phyloP scores from a whole-genome alignment of 2,797 vertebrate genomes.

The Hypotaenidia philippensis region DNA sequence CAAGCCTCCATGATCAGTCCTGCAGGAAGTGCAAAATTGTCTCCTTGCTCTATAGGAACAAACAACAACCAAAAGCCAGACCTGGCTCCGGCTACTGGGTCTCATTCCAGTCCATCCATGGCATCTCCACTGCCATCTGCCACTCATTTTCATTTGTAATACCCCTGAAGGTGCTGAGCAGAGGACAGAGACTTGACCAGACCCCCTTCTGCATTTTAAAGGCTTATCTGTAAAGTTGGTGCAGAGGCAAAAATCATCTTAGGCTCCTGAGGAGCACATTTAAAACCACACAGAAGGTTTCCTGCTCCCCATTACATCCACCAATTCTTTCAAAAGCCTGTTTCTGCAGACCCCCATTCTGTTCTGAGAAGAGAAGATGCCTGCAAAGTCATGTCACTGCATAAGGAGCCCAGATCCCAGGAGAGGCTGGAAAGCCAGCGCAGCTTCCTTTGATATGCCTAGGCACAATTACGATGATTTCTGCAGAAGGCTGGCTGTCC shows the following conservation, averaged over 20 bases:
- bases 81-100: accelerated
- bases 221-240: neutral
- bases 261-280: neutral
- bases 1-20: neutral
- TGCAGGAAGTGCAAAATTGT: neutral
- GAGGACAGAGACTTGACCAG: neutral
- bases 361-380: neutral
- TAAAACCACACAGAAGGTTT: neutral
- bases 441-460: neutral
- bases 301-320: neutral
- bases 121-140: neutral
- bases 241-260: neutral
- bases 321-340: neutral
- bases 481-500: neutral
- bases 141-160: accelerated
- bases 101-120: neutral
- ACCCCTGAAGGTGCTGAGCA: neutral
- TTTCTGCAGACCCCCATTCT: neutral
- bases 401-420: neutral
- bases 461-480: neutral
- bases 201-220: neutral
- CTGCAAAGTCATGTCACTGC: neutral
- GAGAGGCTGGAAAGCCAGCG: neutral
- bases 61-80: neutral
- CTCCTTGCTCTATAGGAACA: neutral